Conservation (phyloP, 2,797 vertebrate genomes). For the Helostoma temminkii region DNA sequence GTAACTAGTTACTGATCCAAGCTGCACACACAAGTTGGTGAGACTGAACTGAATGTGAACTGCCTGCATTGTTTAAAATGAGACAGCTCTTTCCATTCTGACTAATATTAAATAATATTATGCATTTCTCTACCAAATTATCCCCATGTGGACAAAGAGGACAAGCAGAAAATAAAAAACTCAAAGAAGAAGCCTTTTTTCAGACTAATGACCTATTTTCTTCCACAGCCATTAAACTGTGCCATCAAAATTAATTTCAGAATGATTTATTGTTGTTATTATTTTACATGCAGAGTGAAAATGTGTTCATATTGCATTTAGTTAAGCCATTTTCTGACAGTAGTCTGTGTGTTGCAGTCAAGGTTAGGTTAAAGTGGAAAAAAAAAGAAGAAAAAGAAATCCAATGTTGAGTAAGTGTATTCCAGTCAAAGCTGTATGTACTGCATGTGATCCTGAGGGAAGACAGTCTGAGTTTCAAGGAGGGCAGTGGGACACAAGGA, state of each 20-base stretch:
- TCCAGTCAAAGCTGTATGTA: not conserved
- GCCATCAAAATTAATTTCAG: constrained; percentile 1
- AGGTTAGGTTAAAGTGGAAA: constrained; percentile 28
- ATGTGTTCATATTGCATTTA: constrained; percentile 5
- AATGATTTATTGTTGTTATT: constrained; percentile 1
- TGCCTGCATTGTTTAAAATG: constrained; percentile 18
- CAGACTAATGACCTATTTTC: not conserved
- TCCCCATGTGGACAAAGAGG: not conserved
- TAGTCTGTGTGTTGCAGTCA: constrained; percentile 20
- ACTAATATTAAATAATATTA: not conserved
- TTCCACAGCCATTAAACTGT: not conserved
- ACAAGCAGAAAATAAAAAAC: not conserved
- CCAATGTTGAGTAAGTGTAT: not conserved
- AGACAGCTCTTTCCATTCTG: constrained; percentile 5
- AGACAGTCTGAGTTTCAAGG: constrained; percentile 6
- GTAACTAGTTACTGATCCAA: constrained; percentile 31
- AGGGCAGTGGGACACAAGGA: not conserved
- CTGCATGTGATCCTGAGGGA: constrained; percentile 8
- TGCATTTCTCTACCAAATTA: constrained; percentile 1
- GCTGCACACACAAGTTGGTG: constrained; percentile 29
- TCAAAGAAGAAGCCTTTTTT: not conserved
- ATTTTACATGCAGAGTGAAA: not conserved
- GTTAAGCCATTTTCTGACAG: constrained; percentile 13
- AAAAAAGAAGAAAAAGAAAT: not conserved
- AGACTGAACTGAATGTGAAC: no score